phyloP scores from a whole-genome alignment of 1,140 invertebrate species.

The Drosophila prosaltans region DNA sequence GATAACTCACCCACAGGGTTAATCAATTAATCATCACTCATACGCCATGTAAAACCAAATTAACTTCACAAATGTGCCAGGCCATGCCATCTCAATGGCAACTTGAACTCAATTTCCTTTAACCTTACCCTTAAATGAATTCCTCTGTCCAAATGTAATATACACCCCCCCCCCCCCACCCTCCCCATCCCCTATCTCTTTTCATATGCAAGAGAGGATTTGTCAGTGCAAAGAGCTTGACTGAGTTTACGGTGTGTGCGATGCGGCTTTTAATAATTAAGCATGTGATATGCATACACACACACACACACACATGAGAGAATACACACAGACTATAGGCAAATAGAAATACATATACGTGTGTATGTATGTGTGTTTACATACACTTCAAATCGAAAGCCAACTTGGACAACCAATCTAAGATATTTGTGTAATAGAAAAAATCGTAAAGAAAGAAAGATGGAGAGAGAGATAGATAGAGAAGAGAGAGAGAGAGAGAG shows the following conservation, averaged over 20 bases:
- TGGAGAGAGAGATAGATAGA: neutral
- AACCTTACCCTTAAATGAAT: neutral
- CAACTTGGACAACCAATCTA: neutral
- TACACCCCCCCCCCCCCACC: neutral
- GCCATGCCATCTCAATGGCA: neutral
- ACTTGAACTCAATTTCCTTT: neutral
- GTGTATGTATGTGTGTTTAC: neutral
- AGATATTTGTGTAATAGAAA: neutral
- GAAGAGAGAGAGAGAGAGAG: neutral
- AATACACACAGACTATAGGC: too few species aligned
- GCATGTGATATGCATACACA: neutral
- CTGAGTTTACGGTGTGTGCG: neutral
- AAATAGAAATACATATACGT: neutral
- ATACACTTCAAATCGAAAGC: conserved; percentile 3
- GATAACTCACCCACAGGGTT: conserved; percentile 5
- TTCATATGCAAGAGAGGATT: neutral
- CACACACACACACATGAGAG: neutral
- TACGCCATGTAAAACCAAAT: conserved; percentile 25
- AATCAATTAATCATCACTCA: conserved; percentile 27
- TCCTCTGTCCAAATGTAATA: neutral
- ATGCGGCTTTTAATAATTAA: conserved; percentile 17
- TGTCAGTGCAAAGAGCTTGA: conserved; percentile 1
- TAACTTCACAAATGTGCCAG: conserved; percentile 4
- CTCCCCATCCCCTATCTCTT: neutral
- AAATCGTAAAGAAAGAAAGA: neutral